A percentile compares a stretch with the other conserved stretches of the same genome.
Conservation (phyloP, 2,797 vertebrate species). For the Harpagifer antarcticus region DNA sequence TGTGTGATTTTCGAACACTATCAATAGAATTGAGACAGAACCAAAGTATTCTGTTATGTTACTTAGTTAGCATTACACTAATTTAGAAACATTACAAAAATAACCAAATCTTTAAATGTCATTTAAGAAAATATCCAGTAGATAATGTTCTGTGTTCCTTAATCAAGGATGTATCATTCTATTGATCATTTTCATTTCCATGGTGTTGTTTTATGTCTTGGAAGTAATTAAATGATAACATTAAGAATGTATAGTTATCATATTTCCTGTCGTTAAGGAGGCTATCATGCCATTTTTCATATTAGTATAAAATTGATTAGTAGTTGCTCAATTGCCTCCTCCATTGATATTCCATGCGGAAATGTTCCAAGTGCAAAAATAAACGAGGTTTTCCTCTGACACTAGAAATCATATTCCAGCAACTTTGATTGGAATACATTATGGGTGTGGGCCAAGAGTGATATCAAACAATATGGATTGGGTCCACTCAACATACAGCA, state of each 20-base stretch:
- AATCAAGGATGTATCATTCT: constrained; percentile 3
- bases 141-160: neutral
- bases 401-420: constrained; percentile 67
- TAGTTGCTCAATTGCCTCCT: constrained; percentile 52
- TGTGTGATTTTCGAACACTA: neutral
- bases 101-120: neutral
- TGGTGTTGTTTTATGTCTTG: constrained; percentile 10
- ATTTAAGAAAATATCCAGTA: neutral
- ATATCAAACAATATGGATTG: constrained; percentile 78
- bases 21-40: neutral
- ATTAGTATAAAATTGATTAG: constrained; percentile 62
- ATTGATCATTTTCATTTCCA: constrained; percentile 20
- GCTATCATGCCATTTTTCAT: constrained; percentile 51
- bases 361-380: constrained; percentile 63
- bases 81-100: neutral
- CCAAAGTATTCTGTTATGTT: neutral
- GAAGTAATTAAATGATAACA: constrained; percentile 43
- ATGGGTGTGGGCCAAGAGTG: constrained; percentile 68
- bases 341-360: constrained; percentile 68
- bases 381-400: constrained; percentile 66
- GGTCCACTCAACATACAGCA: constrained; percentile 74
- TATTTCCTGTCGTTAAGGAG: constrained; percentile 41
- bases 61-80: neutral
- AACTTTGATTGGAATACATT: constrained; percentile 76
- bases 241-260: constrained; percentile 28